Conservation (phyloP, 53 echinoderm and acorn worm genomes). For the Holothuria scabra region DNA sequence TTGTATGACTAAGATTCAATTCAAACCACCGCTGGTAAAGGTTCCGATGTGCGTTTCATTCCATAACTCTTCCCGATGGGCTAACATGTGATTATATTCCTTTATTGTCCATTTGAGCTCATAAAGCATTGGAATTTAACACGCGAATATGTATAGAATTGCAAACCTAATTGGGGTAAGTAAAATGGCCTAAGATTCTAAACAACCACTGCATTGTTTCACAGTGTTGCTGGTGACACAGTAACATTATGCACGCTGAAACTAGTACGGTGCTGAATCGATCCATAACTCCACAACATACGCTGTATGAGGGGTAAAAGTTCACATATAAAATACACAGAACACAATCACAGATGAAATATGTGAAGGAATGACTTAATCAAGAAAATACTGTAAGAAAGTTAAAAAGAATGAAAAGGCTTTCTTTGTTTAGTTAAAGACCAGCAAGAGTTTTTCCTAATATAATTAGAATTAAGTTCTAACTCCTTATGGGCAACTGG, state of each 20-base stretch:
- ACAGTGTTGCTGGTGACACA: slow-evolving; percentile 47
- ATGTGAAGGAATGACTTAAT: not conserved
- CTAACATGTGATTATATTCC: too few species aligned
- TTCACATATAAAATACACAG: slow-evolving; percentile 13
- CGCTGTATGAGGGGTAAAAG: slow-evolving; percentile 44
- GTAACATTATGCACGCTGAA: slow-evolving; percentile 28
- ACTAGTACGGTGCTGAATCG: slow-evolving; percentile 18
- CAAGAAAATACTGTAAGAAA: too few species aligned
- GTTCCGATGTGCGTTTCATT: too few species aligned
- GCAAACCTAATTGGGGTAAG: slow-evolving; percentile 15
- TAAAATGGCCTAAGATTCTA: slow-evolving; percentile 28
- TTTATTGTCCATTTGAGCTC: too few species aligned
- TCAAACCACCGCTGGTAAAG: too few species aligned
- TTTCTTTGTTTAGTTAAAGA: too few species aligned
- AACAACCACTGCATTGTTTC: slow-evolving; percentile 68
- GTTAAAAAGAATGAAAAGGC: too few species aligned
- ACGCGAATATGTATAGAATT: slow-evolving; percentile 15
- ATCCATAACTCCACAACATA: slow-evolving; percentile 15
- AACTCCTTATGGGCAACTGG: too few species aligned
- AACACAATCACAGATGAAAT: not conserved
- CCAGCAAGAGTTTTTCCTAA: too few species aligned
- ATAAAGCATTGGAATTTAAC: slow-evolving; percentile 34
- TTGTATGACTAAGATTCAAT: too few species aligned
- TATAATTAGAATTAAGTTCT: too few species aligned
- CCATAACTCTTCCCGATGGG: too few species aligned